phyloP scores from a whole-genome alignment of 1,140 invertebrate genomes.

The Onthophagus taurus region DNA sequence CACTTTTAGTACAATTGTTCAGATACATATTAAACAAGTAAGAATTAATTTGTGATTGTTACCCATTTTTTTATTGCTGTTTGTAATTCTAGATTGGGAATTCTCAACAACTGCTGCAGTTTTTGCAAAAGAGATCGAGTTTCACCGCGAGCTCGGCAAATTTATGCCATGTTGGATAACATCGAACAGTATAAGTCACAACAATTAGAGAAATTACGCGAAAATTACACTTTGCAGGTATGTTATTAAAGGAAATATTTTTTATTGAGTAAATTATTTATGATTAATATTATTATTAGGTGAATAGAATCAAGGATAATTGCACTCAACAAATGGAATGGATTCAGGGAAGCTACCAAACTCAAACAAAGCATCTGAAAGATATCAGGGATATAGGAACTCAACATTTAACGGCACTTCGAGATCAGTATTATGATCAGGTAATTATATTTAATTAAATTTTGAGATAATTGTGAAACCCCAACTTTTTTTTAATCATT shows the following conservation, averaged over 20 bases:
- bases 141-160: conserved; percentile 68
- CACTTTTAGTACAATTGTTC: conserved; percentile 66
- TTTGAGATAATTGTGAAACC: background rate
- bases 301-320: conserved; percentile 83
- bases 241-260: background rate
- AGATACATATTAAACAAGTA: conserved; percentile 61
- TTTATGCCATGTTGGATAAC: conserved; percentile 77
- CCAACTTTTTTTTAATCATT: background rate
- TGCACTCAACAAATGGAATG: conserved; percentile 88
- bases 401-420: conserved; percentile 70
- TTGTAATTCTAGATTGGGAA: conserved; percentile 47
- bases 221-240: conserved; percentile 87
- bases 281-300: conserved; percentile 40
- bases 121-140: conserved; percentile 57
- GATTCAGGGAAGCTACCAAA: conserved; percentile 83
- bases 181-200: conserved; percentile 84
- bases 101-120: conserved; percentile 52
- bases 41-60: conserved; percentile 30
- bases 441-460: conserved; percentile 40
- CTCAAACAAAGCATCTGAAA: conserved; percentile 75
- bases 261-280: background rate
- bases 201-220: conserved; percentile 75
- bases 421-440: conserved; percentile 89
- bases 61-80: background rate
- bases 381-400: conserved; percentile 87